A percentile compares a stretch with the other conserved stretches of the same genome.
phyloP scores from a whole-genome alignment of 1,140 invertebrate genomes.

The Tetramorium alpestre region DNA sequence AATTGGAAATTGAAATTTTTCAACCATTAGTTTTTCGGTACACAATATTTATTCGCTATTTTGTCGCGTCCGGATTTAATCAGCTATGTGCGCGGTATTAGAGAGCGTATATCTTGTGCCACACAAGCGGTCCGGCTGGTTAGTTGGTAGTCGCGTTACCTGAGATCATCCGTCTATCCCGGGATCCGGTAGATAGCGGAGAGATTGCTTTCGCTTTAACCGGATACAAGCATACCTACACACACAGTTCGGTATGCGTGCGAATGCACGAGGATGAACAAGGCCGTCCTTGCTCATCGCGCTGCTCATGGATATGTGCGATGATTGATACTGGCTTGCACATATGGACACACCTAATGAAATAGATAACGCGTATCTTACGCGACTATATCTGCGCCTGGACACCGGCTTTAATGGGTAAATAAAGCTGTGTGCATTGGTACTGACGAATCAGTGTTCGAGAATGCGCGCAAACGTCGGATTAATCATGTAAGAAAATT shows the following conservation, averaged over 20 bases:
- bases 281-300: constrained; percentile 41
- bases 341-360: constrained; percentile 57
- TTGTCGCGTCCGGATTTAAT: constrained; percentile 36
- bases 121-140: neutral
- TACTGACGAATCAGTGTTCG: neutral
- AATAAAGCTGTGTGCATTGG: neutral
- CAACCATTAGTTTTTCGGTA: neutral
- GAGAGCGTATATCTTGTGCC: constrained; percentile 23
- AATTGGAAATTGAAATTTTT: neutral
- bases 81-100: constrained; percentile 18
- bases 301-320: constrained; percentile 43
- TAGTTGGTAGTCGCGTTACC: constrained; percentile 50
- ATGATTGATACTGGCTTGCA: constrained; percentile 48
- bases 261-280: constrained; percentile 55
- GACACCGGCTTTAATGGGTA: neutral
- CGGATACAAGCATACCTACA: constrained; percentile 53
- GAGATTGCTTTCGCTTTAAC: constrained; percentile 61
- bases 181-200: constrained; percentile 48
- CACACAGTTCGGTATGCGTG: constrained; percentile 7
- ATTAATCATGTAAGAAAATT: neutral
- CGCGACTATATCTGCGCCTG: constrained; percentile 17
- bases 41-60: neutral
- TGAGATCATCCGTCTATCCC: constrained; percentile 56
- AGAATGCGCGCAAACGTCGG: neutral
- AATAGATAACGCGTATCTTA: constrained; percentile 56